Conservation (phyloP, 2,888 invertebrate species). For the Drosophila algonquin region DNA sequence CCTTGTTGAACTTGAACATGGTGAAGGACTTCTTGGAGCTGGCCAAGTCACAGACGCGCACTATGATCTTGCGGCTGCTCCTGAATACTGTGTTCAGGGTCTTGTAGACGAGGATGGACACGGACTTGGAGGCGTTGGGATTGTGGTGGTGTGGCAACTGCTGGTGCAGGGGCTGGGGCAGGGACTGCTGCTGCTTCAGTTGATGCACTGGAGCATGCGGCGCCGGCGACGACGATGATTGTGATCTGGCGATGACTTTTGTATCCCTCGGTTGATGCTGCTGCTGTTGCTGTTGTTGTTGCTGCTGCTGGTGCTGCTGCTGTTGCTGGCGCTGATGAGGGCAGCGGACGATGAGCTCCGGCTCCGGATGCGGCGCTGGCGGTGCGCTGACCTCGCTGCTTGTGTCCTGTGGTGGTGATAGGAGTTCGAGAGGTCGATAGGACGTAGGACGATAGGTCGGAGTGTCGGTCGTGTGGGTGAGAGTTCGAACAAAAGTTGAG, state of each 20-base stretch:
- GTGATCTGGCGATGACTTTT: slow-evolving; percentile 81
- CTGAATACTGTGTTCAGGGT: slow-evolving; percentile 84
- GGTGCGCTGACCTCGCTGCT: slow-evolving; percentile 68
- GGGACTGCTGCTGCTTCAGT: slow-evolving; percentile 80
- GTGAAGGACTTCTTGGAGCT: slow-evolving; percentile 84
- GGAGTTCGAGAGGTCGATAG: slow-evolving; percentile 8
- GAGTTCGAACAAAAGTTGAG: slow-evolving; percentile 63
- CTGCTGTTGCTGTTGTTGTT: slow-evolving; percentile 47
- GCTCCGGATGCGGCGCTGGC: slow-evolving; percentile 74
- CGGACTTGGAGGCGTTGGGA: slow-evolving; percentile 82
- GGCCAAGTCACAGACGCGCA: slow-evolving; percentile 84
- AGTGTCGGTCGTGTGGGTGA: slow-evolving; percentile 22
- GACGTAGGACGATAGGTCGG: slow-evolving; percentile 15
- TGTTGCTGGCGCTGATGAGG: slow-evolving; percentile 45
- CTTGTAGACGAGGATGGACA: slow-evolving; percentile 84
- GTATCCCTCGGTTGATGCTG: slow-evolving; percentile 48
- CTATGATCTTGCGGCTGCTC: slow-evolving; percentile 84
- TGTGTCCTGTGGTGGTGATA: slow-evolving; percentile 70
- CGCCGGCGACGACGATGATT: slow-evolving; percentile 80
- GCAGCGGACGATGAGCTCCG: slow-evolving; percentile 80
- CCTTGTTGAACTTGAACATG: slow-evolving; percentile 89
- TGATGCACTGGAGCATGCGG: slow-evolving; percentile 76
- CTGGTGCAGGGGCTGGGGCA: slow-evolving; percentile 75
- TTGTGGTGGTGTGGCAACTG: slow-evolving; percentile 56
- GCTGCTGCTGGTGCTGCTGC: slow-evolving; percentile 39